phyloP scores from a whole-genome alignment of 2,888 invertebrate species.

The Falcaria lacertinaria region DNA sequence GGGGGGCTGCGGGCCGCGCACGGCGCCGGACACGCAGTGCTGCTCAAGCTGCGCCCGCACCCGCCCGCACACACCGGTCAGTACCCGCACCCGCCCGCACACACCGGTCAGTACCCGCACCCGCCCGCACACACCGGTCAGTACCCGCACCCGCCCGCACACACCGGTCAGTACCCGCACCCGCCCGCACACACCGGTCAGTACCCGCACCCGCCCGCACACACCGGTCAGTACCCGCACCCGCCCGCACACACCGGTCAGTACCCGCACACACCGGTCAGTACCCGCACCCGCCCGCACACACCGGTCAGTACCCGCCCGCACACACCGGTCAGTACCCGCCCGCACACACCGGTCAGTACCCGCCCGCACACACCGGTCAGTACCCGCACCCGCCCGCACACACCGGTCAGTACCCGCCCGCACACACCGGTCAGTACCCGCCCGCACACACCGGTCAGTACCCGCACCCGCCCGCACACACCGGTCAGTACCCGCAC shows the following conservation, averaged over 20 bases:
- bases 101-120: too few relatives aligned
- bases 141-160: slow-evolving; percentile 24
- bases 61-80: neutral
- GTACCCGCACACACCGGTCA: too few relatives aligned
- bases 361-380: neutral
- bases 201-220: slow-evolving; percentile 5
- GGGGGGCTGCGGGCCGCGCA: slow-evolving; percentile 85
- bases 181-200: neutral
- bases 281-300: slow-evolving; percentile 4
- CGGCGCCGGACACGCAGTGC: slow-evolving; percentile 79
- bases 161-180: too few relatives aligned
- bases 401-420: slow-evolving; percentile 17
- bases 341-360: too few relatives aligned
- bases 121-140: neutral
- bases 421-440: too few relatives aligned
- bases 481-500: too few relatives aligned
- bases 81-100: slow-evolving; percentile 18
- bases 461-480: neutral
- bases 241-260: too few relatives aligned
- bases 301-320: slow-evolving; percentile 18
- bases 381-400: slow-evolving; percentile 3
- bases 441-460: too few relatives aligned
- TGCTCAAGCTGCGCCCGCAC: slow-evolving; percentile 35
- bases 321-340: too few relatives aligned
- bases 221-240: slow-evolving; percentile 17